Evolutionary conservation across 2,797 vertebrate genomes (phyloP), one percentile per base, ranked within the genome.

Genomic region (Scomberomorus guttatus): DNA sequence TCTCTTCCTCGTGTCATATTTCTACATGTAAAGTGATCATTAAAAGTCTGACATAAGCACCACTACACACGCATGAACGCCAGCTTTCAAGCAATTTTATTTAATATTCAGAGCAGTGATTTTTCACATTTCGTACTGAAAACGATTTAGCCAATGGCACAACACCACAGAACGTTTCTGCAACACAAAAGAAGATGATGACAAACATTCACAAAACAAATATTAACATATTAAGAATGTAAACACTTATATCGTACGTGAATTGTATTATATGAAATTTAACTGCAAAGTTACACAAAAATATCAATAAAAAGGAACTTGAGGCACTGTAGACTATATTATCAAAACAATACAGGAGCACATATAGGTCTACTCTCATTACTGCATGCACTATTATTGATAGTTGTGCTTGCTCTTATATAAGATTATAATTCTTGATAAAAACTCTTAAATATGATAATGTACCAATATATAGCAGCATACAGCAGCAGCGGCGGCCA

Each of bases 381-480:
- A 72, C 72, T 3, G 37, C 89, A 87, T 88, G 87, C 88, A 85
- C 32, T 25, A 59, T 22, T 72, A 73, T 11, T 15, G 3, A 29
- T 69, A 66, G 17, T 52, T 78, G 54, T 55, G 50, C 4, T 42
- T 61, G 12, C 4, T 48, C 22, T 17, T 15, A 20, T 59, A 39
- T 32, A 57, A 80, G 12, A 44, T 20, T 46, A 55, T 55, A 63
- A 34, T 1, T 63, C 0, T 12, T 72, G 44, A 74, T 76, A 78
- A 11, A 82, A 86, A 82, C 65, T 72, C 37, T 79, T 29, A 6
- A 52, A 77, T 76, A 90, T 75, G 58, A 72, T 57, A 58, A 71
- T n/a, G 56, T 61, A 82, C 69, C 74, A 84, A 81, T 58, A 79
- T 29, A 66, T 10, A 61, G 63, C 62, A 75, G 54, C 51, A 58